A percentile compares a stretch with the other conserved stretches of the same genome.
phyloP scores from a whole-genome alignment of 2,797 vertebrate species.

The Gymnodraco acuticeps region DNA sequence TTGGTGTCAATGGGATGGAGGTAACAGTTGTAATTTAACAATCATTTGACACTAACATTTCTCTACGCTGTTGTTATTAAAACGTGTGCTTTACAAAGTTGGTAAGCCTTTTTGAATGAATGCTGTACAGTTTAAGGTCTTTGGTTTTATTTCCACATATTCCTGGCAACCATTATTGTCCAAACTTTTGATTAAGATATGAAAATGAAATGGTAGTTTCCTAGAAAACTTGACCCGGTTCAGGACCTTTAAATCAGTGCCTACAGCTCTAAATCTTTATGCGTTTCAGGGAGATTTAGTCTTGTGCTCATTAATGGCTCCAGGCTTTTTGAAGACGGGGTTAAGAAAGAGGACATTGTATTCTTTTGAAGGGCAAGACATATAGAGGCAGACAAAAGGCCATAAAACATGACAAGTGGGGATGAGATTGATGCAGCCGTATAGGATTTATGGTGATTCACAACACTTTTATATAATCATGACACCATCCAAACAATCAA shows the following conservation, averaged over 20 bases:
- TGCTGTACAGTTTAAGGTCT: not conserved
- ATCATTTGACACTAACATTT: slow-evolving; percentile 23
- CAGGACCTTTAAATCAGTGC: not conserved
- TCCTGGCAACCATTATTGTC: not conserved
- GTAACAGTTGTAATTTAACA: slow-evolving; percentile 18
- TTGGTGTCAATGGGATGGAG: slow-evolving; percentile 19
- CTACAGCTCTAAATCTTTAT: not conserved
- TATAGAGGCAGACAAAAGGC: not conserved
- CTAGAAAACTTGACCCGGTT: slow-evolving; percentile 3
- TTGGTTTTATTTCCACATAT: not conserved
- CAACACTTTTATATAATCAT: not conserved
- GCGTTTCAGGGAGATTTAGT: slow-evolving; percentile 12
- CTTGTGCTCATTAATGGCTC: not conserved
- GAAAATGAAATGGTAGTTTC: not conserved
- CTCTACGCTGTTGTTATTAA: not conserved
- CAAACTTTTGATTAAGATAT: not conserved
- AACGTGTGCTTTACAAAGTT: not conserved
- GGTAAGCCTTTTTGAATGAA: slow-evolving; percentile 3
- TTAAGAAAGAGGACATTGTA: slow-evolving; percentile 1
- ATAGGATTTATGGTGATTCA: not conserved
- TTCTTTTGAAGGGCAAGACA: not conserved
- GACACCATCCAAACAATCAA: not conserved
- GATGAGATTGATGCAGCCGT: not conserved
- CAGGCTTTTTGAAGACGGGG: not conserved
- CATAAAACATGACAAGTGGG: rapidly evolving